A percentile compares a stretch with the other conserved stretches of the same genome.
Evolutionary conservation across 2,113 vertebrate genomes (phyloP).

Genomic region (Tringa solitaria): DNA sequence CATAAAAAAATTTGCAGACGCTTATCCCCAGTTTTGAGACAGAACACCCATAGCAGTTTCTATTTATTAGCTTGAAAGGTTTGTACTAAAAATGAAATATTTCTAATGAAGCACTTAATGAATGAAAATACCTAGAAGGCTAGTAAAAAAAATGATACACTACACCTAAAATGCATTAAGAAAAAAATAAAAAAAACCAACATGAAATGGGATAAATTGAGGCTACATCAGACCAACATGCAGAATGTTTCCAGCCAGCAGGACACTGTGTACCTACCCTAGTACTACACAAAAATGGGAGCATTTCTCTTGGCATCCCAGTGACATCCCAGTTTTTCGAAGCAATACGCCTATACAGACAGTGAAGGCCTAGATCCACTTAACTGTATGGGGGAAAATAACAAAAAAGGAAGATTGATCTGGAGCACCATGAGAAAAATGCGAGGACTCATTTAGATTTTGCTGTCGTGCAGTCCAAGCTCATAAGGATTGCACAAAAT

Average conservation of each 20-base stretch:
- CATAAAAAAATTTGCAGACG: not conserved
- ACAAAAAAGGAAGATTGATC: not conserved
- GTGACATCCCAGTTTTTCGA: not conserved
- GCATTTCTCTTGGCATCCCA: not conserved
- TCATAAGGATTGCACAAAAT: not conserved
- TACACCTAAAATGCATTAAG: not conserved
- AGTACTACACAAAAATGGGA: not conserved
- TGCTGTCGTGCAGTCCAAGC: not conserved
- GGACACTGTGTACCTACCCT: accelerated
- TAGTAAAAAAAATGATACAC: not conserved
- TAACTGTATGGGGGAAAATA: accelerated
- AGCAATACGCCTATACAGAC: not conserved
- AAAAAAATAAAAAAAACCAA: not conserved
- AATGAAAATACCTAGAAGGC: not conserved
- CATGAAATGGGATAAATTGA: not conserved
- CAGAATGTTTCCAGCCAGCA: not conserved
- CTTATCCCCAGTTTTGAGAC: not conserved
- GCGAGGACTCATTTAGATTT: not conserved
- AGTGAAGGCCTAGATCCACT: not conserved
- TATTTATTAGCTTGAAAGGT: not conserved
- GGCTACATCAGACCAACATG: not conserved
- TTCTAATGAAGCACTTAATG: not conserved
- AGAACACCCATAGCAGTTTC: not conserved
- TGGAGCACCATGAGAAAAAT: not conserved
- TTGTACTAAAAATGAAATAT: not conserved